Evolutionary conservation across 2,888 invertebrate species (phyloP), one percentile per base, ranked within the genome.

Genomic region (Laspeyria flexula): DNA sequence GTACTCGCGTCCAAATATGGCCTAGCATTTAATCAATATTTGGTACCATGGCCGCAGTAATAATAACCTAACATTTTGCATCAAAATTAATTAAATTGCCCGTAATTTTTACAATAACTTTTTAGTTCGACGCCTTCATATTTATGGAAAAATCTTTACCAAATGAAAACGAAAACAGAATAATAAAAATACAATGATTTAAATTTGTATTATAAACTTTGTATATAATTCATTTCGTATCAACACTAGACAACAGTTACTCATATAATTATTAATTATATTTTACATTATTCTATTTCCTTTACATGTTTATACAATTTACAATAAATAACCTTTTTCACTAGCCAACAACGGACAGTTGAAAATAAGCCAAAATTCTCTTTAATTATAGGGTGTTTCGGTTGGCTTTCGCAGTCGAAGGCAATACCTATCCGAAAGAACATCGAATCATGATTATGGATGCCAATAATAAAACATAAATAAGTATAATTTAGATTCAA

Each of bases 151-250:
- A 29, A 39, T 56, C 41, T 61, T 30, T n/a, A n/a, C n/a, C n/a
- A n/a, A n/a, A n/a, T n/a, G n/a, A n/a, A n/a, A n/a, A n/a, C n/a
- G n/a, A n/a, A n/a, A n/a, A n/a, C n/a, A n/a, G n/a, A n/a, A n/a
- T 18, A 18, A 18, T 18, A 18, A 18, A 18, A 18, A 18, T 18
- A 18, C 18, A 18, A 18, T 18, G 3, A 18, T 18, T 2, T 18
- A n/a, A n/a, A n/a, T 18, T 18, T 18, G 18, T 18, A n/a, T n/a
- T n/a, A n/a, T n/a, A n/a, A n/a, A 43, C 3, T 42, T 47, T 38
- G 50, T 58, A 59, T 54, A 47, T 43, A 37, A 53, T 53, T 48
- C 13, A 60, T 43, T 39, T 30, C 49, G 63, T 45, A 40, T 38
- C 35, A 39, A 65, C 43, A 55, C 51, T 43, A 31, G 40, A 48